Evolutionary conservation across 2,888 invertebrate species (phyloP).

Genomic region (Hedychridium roseum): DNA sequence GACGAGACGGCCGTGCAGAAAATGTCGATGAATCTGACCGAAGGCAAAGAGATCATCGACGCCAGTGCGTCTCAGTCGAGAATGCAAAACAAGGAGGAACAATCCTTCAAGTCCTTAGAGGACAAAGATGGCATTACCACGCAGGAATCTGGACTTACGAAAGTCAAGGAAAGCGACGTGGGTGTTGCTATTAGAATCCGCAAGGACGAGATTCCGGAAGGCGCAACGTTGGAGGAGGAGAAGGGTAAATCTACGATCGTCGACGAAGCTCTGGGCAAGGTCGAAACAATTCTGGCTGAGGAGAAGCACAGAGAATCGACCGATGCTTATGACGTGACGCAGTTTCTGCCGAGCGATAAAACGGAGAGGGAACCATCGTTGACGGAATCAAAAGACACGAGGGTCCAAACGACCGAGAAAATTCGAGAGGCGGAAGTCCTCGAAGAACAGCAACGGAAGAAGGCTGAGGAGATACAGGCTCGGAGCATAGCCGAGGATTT

Average conservation of each 20-base stretch:
- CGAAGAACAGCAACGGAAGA: conserved; percentile 29
- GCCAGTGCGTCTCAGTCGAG: conserved; percentile 44
- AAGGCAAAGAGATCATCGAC: conserved; percentile 48
- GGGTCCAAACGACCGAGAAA: conserved; percentile 21
- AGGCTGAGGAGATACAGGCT: conserved; percentile 40
- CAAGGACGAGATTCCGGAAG: conserved; percentile 23
- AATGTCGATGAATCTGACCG: conserved; percentile 43
- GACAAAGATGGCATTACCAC: conserved; percentile 44
- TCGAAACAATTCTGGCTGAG: conserved; percentile 36
- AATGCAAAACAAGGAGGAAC: conserved; percentile 37
- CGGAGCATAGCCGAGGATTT: conserved; percentile 52
- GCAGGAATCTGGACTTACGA: conserved; percentile 38
- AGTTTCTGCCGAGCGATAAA: conserved; percentile 30
- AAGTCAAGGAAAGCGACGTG: conserved; percentile 41
- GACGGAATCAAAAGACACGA: conserved; percentile 9
- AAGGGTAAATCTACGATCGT: conserved; percentile 17
- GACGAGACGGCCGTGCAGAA: conserved; percentile 42
- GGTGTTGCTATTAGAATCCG: conserved; percentile 46
- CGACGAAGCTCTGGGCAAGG: conserved; percentile 26
- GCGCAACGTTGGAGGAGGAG: too few relatives aligned
- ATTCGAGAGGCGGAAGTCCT: conserved; percentile 14
- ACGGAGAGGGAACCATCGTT: conserved; percentile 15
- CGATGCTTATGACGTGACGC: conserved; percentile 31
- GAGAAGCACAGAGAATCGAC: conserved; percentile 38
- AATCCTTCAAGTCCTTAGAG: conserved; percentile 39